Evolutionary conservation across 1,140 invertebrate genomes (phyloP), one percentile per base, ranked within the genome.

Genomic region (Battus philenor): DNA sequence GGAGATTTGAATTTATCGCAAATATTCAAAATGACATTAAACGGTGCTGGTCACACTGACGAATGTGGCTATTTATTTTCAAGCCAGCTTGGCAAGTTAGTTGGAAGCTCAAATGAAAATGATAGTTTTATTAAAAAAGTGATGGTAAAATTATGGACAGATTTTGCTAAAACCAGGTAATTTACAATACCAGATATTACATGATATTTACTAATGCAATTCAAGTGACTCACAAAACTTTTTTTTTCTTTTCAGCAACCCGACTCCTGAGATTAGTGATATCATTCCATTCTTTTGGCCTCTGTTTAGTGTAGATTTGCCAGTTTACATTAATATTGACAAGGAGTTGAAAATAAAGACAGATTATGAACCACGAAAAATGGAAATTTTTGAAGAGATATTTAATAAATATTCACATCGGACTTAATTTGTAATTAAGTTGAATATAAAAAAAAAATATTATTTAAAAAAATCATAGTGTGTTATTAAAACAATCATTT

Each of bases 101-200:
- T 66, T 0, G 61, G 79, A 22, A 66, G 74, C n/a, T 73, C 72
- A 31, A 44, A 54, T n/a, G 64, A 76, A 26, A 65, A 59, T 44
- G 86, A 86, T 44, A 55, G 66, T 7, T 64, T 64, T 36, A 63
- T 84, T 1, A 77, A 82, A 41, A 63, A 78, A 34, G 69, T 72
- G 39, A 68, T 89, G 39, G 79, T 86, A 1, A 80, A 68, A 45
- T 63, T 90, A 57, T 90, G 88, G 88, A 86, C 86, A 1, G 88
- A 89, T 51, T 90, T 90, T 63, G 88, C 88, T 12, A 90, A 89
- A 86, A 87, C 74, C 34, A 75, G 86, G 88, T 89, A 63, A 11
- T 2, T n/a, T 10, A n/a, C n/a, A n/a, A n/a, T n/a, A n/a, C n/a
- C n/a, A n/a, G n/a, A n/a, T n/a, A n/a, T n/a, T n/a, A n/a, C n/a